A percentile compares a stretch with the other conserved stretches of the same genome.
These are phyloP conservation scores for Neoitamus cyanurus DNA, from an alignment of 2,888 invertebrate genomes.

Conservation along the genomic window DNA sequence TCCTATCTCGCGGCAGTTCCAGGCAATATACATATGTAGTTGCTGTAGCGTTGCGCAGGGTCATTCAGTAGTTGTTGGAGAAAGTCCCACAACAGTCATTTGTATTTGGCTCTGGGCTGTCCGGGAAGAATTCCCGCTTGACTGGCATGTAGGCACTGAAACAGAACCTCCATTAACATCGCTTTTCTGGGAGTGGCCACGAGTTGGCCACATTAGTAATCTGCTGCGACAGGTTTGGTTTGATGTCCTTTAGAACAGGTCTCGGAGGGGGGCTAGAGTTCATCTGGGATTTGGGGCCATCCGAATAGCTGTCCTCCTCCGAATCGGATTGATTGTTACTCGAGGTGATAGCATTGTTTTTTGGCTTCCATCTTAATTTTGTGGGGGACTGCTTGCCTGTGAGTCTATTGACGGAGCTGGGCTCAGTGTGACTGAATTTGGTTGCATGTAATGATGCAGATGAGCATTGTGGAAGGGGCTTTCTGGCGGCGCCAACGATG, in stretches of 20 bases:
- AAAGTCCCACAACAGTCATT: slow-evolving; percentile 96
- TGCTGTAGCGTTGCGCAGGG: slow-evolving; percentile 89
- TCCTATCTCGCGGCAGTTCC: slow-evolving; percentile 93
- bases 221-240: slow-evolving; percentile 64
- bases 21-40: slow-evolving; percentile 92
- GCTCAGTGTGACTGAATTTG: slow-evolving; percentile 88
- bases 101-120: slow-evolving; percentile 86
- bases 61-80: slow-evolving; percentile 93
- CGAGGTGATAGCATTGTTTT: slow-evolving; percentile 68
- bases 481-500: slow-evolving; percentile 68
- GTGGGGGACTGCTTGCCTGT: slow-evolving; percentile 87
- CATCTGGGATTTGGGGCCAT: slow-evolving; percentile 66
- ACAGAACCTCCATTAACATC: slow-evolving; percentile 56
- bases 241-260: slow-evolving; percentile 72
- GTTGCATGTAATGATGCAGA: slow-evolving; percentile 79
- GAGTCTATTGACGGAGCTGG: slow-evolving; percentile 92
- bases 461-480: slow-evolving; percentile 70
- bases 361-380: slow-evolving; percentile 69
- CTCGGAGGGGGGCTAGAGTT: slow-evolving; percentile 70
- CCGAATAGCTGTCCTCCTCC: slow-evolving; percentile 77
- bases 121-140: slow-evolving; percentile 82
- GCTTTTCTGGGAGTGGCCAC: slow-evolving; percentile 58
- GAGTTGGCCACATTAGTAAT: slow-evolving; percentile 65
- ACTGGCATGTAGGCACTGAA: slow-evolving; percentile 67
- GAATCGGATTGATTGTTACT: slow-evolving; percentile 85